phyloP scores from a whole-genome alignment of 2,797 vertebrate species.

The Lycodopsis pacificus region DNA sequence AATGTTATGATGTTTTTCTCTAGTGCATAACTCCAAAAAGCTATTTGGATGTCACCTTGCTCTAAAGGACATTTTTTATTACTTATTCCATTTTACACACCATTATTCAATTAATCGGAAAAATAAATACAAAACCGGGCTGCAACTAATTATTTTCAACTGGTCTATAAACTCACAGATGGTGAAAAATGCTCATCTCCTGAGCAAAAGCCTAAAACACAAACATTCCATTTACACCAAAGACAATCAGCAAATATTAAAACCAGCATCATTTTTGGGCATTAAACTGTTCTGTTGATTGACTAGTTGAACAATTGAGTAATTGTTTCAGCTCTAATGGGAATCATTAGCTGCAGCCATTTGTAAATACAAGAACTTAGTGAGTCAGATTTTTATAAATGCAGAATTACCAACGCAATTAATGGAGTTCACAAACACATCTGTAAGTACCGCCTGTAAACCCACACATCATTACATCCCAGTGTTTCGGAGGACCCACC shows the following conservation, averaged over 20 bases:
- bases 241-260: not conserved
- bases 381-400: not conserved
- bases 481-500: constrained; percentile 49
- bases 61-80: not conserved
- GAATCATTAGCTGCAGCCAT: not conserved
- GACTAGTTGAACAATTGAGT: not conserved
- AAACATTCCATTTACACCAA: not conserved
- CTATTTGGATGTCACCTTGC: not conserved
- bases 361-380: not conserved
- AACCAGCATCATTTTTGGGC: not conserved
- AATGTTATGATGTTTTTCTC: not conserved
- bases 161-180: not conserved
- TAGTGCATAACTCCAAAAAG: too few species aligned
- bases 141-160: not conserved
- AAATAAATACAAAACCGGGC: not conserved
- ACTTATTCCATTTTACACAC: not conserved
- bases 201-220: not conserved
- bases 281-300: not conserved
- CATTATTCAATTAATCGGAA: not conserved
- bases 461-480: not conserved
- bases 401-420: not conserved
- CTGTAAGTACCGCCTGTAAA: not conserved
- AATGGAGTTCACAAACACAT: not conserved
- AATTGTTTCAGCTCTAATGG: not conserved
- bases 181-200: not conserved